Base-by-base conservation (phyloP, 2,113 vertebrate genomes). In the Lagopus leucura region DNA sequence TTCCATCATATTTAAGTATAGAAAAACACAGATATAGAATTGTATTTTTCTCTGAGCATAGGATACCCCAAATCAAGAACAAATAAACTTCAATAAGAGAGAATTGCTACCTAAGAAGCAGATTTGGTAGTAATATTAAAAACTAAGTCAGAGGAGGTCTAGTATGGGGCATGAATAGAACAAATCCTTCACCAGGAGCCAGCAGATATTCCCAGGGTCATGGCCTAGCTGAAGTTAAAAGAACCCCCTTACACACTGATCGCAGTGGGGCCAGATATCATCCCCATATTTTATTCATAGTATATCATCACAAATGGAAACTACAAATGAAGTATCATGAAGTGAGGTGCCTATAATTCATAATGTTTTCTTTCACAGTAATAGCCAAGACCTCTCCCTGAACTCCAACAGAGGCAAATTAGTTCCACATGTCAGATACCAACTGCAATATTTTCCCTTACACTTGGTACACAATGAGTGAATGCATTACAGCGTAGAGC, bases 331-430 rank as follows among this genome's bases (percentile, higher is more conserved):
- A 93, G 63, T 47, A 91, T 92, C 81, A 50, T 47, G 54, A 93
- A 83, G 71, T 25, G 8, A 92, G 63, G 7, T 92, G 72, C 34
- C 75, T 85, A 52, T 77, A 88, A 91, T 86, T 91, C 4, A 0
- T 79, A 58, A 81, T 82, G 55, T 89, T 96, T 93, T 92, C 75
- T 81, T 91, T 71, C 64, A 82, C 63, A 76, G 21, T 77, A 83
- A 94, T 45, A 92, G 55, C 78, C 71, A 95, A 94, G 92, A 97
- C 83, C 92, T 94, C 83, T 90, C 78, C 86, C 83, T 92, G 90
- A 96, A 95, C 90, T 94, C 89, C 81, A 92, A 9, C 0, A 1
- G 60, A 92, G 72, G 74, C 71, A 94, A 96, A 95, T 95, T 77
- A 95, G 86, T 93, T 95, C 90, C 88, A 90, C 90, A 92, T 93